phyloP scores from a whole-genome alignment of 2,797 vertebrate genomes.

The Okamejei kenojei region DNA sequence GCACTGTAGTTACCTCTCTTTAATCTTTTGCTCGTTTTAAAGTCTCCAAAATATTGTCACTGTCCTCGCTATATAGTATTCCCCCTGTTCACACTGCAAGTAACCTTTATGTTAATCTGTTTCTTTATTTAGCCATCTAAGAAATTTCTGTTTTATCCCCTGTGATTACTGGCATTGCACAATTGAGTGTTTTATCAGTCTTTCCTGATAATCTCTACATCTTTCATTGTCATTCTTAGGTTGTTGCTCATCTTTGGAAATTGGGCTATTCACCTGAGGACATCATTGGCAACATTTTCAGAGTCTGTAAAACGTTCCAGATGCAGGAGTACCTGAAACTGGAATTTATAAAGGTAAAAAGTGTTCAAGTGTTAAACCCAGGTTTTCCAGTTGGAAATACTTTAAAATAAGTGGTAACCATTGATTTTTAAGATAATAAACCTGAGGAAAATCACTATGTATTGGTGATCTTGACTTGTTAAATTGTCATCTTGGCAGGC shows the following conservation, averaged over 20 bases:
- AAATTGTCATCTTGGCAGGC: background rate
- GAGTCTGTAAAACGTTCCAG: conserved; percentile 90
- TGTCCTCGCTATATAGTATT: background rate
- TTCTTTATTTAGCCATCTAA: background rate
- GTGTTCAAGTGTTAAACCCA: background rate
- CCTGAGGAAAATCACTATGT: background rate
- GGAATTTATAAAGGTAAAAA: conserved; percentile 87
- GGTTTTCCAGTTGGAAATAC: background rate
- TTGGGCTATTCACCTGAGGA: conserved; percentile 93
- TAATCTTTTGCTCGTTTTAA: background rate
- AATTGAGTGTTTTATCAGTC: background rate
- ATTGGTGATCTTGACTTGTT: background rate
- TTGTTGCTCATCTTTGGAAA: conserved; percentile 87
- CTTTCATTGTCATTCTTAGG: conserved; percentile 50
- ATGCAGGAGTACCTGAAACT: conserved; percentile 94
- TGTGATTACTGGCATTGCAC: background rate
- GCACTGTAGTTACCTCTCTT: background rate
- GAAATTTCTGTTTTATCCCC: background rate
- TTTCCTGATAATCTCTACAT: background rate
- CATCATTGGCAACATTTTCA: conserved; percentile 91
- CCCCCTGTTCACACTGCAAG: background rate
- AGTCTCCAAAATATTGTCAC: background rate
- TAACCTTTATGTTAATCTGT: background rate
- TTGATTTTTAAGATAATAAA: background rate
- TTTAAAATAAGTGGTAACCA: background rate